phyloP scores from a whole-genome alignment of 2,888 invertebrate species.

The Hyposoter didymator region DNA sequence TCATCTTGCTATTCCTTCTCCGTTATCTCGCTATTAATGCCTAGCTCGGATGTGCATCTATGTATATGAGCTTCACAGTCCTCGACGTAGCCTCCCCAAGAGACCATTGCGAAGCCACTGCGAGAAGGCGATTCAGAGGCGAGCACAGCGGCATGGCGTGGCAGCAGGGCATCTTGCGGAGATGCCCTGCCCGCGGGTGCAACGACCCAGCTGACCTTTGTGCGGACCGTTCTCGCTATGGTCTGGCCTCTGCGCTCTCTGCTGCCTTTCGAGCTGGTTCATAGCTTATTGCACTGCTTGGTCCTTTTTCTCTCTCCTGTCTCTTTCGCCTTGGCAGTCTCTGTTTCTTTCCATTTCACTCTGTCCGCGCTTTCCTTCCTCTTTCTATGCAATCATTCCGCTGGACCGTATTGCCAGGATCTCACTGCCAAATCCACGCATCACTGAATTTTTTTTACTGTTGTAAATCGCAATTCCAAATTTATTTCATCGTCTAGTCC shows the following conservation, averaged over 20 bases:
- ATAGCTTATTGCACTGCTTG: constrained; percentile 38
- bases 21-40: constrained; percentile 23
- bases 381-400: neutral
- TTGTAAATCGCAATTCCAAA: neutral
- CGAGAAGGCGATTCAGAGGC: constrained; percentile 35
- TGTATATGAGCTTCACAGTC: constrained; percentile 6
- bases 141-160: constrained; percentile 75
- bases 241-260: constrained; percentile 71
- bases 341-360: constrained; percentile 1
- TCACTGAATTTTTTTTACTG: neutral
- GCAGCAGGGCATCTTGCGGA: constrained; percentile 78
- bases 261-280: constrained; percentile 53
- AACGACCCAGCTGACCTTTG: constrained; percentile 83
- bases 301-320: constrained; percentile 23
- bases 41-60: constrained; percentile 1
- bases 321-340: constrained; percentile 21
- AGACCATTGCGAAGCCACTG: constrained; percentile 29
- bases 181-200: constrained; percentile 83
- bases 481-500: neutral
- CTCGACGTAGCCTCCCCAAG: constrained; percentile 6
- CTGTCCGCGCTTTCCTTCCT: neutral
- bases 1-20: constrained; percentile 7
- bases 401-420: neutral
- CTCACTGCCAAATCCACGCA: neutral
- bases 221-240: constrained; percentile 81